Conservation (phyloP, 2,888 invertebrate species). For the Tromatobia lineatoria region DNA sequence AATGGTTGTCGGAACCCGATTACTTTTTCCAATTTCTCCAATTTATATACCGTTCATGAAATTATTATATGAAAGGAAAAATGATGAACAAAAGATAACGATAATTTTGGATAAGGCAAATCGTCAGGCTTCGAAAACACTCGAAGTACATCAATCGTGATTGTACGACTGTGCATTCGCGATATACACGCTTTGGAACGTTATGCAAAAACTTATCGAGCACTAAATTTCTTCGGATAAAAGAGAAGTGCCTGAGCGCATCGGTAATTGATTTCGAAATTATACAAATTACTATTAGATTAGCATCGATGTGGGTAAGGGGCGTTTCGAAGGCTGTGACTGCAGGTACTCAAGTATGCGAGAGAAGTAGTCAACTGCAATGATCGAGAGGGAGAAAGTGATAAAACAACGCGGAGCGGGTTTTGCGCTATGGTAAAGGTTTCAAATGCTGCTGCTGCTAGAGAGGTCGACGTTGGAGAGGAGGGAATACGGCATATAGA, state of each 20-base stretch:
- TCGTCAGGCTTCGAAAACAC: conserved; percentile 9
- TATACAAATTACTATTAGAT: conserved; percentile 81
- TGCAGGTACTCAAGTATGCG: conserved; percentile 30
- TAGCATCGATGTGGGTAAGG: conserved; percentile 73
- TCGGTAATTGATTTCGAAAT: conserved; percentile 78
- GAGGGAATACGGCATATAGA: conserved; percentile 37
- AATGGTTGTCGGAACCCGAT: too few species aligned
- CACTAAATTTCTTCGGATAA: conserved; percentile 51
- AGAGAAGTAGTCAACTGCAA: conserved; percentile 57
- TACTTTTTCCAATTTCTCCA: too few species aligned
- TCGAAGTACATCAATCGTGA: conserved; percentile 55
- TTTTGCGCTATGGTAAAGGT: conserved; percentile 35
- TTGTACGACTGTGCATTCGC: conserved; percentile 3
- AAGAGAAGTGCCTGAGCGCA: neutral
- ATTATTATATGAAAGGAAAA: neutral
- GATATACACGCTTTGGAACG: neutral
- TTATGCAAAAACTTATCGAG: conserved; percentile 63
- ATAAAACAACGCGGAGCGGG: conserved; percentile 34
- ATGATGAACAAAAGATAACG: neutral
- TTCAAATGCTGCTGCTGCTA: neutral
- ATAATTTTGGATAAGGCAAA: neutral
- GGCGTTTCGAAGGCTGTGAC: conserved; percentile 33
- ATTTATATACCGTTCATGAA: too few species aligned
- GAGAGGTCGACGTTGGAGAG: conserved; percentile 12
- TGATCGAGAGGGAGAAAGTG: conserved; percentile 28